These are phyloP conservation scores for Megalopta genalis DNA, from an alignment of 1,140 invertebrate genomes.

Conservation along the genomic window DNA sequence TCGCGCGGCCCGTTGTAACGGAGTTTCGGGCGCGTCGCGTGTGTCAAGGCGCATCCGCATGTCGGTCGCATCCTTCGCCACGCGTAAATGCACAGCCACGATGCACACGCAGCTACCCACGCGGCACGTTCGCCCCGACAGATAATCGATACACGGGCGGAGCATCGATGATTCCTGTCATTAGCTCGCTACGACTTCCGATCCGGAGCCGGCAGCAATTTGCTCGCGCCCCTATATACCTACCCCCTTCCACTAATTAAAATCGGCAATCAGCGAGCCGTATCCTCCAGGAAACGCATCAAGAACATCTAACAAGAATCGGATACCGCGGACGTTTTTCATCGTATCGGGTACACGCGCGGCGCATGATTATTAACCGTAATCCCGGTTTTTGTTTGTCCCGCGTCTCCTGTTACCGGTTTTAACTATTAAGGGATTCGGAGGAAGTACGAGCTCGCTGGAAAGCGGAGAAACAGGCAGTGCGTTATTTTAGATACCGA, in stretches of 20 bases:
- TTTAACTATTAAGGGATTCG: no score
- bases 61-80: slow-evolving; percentile 46
- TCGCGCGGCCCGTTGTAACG: slow-evolving; percentile 23
- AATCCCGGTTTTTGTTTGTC: no score
- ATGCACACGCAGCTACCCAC: slow-evolving; percentile 39
- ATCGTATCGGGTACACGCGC: no score
- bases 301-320: no score
- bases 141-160: slow-evolving; percentile 71
- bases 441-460: neutral
- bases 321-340: no score
- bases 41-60: slow-evolving; percentile 60
- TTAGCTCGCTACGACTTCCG: slow-evolving; percentile 44
- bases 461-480: no score
- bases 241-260: neutral
- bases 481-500: no score
- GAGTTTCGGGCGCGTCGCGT: slow-evolving; percentile 41
- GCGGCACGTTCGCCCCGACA: slow-evolving; percentile 60
- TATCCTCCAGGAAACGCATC: no score
- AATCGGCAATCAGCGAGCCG: neutral
- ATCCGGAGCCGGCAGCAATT: slow-evolving; percentile 30
- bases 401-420: no score
- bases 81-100: slow-evolving; percentile 41
- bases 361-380: no score
- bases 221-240: neutral
- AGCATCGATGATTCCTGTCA: slow-evolving; percentile 72